Evolutionary conservation across 2,888 invertebrate species (phyloP), one percentile per base, ranked within the genome.

Genomic region (Yponomeuta sedellus): DNA sequence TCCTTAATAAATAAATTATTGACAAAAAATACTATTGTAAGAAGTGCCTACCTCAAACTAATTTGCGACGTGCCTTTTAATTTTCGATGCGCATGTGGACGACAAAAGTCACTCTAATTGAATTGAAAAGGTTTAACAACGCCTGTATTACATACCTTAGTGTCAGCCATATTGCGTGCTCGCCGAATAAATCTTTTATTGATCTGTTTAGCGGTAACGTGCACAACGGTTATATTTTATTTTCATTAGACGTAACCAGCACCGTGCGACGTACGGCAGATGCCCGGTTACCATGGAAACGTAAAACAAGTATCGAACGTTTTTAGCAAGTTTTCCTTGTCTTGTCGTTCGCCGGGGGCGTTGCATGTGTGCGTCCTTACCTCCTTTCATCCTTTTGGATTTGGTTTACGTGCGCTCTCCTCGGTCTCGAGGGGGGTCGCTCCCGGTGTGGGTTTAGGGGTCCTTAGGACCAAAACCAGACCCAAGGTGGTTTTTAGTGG

Each of bases 141-240:
- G 12, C 25, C 84, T 12, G 2, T 72, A 76, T 73, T 75, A 74
- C 71, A 71, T 88, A 90, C 90, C 90, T 87, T 85, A 73, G 81
- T 74, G 70, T 83, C 86, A 64, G 83, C 77, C 88, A 89, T 88
- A 80, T 90, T 79, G 89, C 88, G 88, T 88, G 88, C 75, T 83
- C 75, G 68, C 81, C 79, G 80, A 85, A 88, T 87, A 84, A 86
- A 81, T 73, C 73, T 75, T 79, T 79, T 88, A 90, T 88, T 86
- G 90, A 88, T 88, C 85, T 79, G 77, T 77, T 77, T 80, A 77
- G 73, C 82, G 82, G 79, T 75, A 77, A 61, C 59, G 61, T 28
- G 16, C 28, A 78, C 44, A 71, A 85, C 10, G 71, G 85, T 88
- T 86, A 85, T 84, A 86, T 86, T 88, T 84, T 83, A 83, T 81